A percentile compares a stretch with the other conserved stretches of the same genome.
phyloP scores from a whole-genome alignment of 2,113 vertebrate genomes.

The Ibidorhyncha struthersii region DNA sequence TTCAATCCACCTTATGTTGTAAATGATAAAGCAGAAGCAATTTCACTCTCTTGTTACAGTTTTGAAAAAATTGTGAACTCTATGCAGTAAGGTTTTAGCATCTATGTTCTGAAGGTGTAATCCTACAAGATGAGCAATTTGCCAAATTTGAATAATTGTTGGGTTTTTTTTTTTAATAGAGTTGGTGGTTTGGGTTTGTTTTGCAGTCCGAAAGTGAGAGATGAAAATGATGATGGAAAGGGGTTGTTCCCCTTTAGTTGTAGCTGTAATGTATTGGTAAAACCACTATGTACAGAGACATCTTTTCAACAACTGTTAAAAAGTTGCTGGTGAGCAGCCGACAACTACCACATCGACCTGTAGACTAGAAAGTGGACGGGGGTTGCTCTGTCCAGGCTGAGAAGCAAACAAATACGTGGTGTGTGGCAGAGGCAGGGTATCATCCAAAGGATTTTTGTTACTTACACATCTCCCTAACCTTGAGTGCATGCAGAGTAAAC shows the following conservation, averaged over 20 bases:
- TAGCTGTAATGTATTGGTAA: not conserved
- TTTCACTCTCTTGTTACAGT: not conserved
- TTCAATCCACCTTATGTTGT: not conserved
- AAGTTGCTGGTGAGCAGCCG: not conserved
- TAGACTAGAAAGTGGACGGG: not conserved
- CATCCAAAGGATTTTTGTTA: not conserved
- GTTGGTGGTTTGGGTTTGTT: not conserved
- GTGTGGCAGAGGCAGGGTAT: not conserved
- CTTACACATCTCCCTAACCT: not conserved
- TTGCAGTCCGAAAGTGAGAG: not conserved
- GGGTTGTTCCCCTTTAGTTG: not conserved
- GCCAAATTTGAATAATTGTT: not conserved
- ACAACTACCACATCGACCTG: not conserved
- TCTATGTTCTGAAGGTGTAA: not conserved
- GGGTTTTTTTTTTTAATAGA: not conserved
- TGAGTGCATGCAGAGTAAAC: not conserved
- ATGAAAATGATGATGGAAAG: not conserved
- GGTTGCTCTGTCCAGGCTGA: not conserved
- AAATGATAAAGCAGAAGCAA: conserved; percentile 8
- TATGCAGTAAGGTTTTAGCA: not conserved
- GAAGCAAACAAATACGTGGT: accelerated
- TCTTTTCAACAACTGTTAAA: not conserved
- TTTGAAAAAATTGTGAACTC: not conserved
- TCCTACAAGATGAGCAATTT: not conserved
- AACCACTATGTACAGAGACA: not conserved